A percentile compares a stretch with the other conserved stretches of the same genome.
These are phyloP conservation scores for Argyra leucocephala DNA, from an alignment of 2,888 invertebrate species.

Conservation along the genomic window DNA sequence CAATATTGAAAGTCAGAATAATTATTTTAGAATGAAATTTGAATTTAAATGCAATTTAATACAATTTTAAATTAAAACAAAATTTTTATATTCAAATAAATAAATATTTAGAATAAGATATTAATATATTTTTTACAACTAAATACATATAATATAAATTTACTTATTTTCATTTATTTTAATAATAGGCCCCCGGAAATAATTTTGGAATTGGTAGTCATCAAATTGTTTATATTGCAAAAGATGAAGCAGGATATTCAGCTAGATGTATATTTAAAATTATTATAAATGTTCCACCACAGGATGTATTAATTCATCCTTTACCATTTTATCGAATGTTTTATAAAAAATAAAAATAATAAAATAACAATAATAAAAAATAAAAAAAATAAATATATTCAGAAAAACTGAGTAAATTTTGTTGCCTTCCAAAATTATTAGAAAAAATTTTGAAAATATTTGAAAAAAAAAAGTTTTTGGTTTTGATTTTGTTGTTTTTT, in stretches of 20 bases:
- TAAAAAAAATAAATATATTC: too few species aligned
- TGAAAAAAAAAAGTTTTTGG: too few species aligned
- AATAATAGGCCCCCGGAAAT: slow-evolving; percentile 42
- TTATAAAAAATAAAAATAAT: slow-evolving; percentile 16
- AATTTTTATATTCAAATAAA: too few species aligned
- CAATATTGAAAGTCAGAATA: too few species aligned
- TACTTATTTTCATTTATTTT: slow-evolving; percentile 13
- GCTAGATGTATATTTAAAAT: slow-evolving; percentile 44
- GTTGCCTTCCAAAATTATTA: slow-evolving; percentile 3
- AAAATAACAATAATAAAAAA: background rate
- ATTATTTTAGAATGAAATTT: too few species aligned
- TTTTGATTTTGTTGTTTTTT: too few species aligned
- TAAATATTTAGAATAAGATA: too few species aligned
- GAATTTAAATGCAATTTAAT: too few species aligned
- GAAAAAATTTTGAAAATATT: background rate
- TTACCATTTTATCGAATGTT: slow-evolving; percentile 23
- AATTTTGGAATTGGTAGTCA: slow-evolving; percentile 43
- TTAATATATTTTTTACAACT: background rate
- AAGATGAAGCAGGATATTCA: slow-evolving; percentile 45
- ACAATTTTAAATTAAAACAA: too few species aligned
- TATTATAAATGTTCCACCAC: slow-evolving; percentile 23
- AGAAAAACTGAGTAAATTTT: too few species aligned
- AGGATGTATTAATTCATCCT: slow-evolving; percentile 20
- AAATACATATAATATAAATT: background rate
- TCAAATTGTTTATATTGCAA: slow-evolving; percentile 45